phyloP scores from a whole-genome alignment of 2,113 vertebrate species.

The Hemiprocne comata region DNA sequence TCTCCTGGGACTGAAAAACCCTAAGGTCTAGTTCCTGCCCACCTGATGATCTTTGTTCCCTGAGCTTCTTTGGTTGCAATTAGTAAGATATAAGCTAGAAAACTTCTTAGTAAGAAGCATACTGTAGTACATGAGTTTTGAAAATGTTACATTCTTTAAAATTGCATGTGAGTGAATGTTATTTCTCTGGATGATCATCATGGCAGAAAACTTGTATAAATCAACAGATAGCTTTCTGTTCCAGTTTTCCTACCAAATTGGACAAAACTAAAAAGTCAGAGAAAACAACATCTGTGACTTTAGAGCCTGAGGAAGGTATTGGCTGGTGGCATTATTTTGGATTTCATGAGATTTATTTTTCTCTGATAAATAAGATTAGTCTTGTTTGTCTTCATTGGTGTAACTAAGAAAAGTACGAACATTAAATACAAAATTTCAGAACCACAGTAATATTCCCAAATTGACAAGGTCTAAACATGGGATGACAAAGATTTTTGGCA shows the following conservation, averaged over 20 bases:
- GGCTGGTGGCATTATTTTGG: neutral
- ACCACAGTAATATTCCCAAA: neutral
- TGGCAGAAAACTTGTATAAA: neutral
- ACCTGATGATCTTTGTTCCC: neutral
- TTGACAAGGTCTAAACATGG: neutral
- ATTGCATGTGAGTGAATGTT: neutral
- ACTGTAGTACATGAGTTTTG: neutral
- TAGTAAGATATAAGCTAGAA: neutral
- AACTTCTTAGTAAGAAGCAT: neutral
- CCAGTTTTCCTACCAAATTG: neutral
- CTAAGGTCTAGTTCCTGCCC: neutral
- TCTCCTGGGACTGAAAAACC: neutral
- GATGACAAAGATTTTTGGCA: neutral
- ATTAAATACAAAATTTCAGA: neutral
- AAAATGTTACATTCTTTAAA: slow-evolving; percentile 2
- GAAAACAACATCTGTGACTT: slow-evolving; percentile 34
- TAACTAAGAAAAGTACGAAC: neutral
- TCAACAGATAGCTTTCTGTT: neutral
- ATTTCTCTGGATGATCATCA: neutral
- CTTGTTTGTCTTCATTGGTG: slow-evolving; percentile 36
- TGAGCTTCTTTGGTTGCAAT: neutral
- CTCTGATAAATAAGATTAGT: slow-evolving; percentile 26
- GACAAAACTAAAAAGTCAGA: slow-evolving; percentile 20
- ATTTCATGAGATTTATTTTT: neutral
- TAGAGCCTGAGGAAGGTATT: neutral